Evolutionary conservation across 2,113 vertebrate genomes (phyloP), one percentile per base, ranked within the genome.

Genomic region (Sigmodon hispidus): DNA sequence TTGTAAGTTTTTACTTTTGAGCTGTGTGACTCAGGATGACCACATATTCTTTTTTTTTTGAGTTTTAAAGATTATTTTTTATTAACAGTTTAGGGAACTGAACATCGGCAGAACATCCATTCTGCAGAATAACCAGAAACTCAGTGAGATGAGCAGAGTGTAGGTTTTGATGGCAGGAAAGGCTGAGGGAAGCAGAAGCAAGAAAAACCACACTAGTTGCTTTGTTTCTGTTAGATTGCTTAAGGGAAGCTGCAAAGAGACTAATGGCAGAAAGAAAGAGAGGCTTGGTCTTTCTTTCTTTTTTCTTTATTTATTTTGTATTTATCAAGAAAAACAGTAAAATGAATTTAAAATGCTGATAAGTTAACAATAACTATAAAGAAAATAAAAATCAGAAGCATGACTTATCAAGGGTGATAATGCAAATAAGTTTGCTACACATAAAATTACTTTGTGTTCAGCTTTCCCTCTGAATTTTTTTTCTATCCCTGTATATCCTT

Each of bases 21-120:
- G 4, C 7, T 70, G 0, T 94, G 40, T 52, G 11, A 86, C 16
- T 31, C 45, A 81, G 63, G 59, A 52, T 67, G 75, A 61, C 29
- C 12, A 77, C 6, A 12, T 63, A 29, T 84, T 89, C 4, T 86
- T 93, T n/a, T n/a, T n/a, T n/a, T n/a, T n/a, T 70, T 70, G 63
- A 63, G n/a, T 83, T 92, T 81, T 73, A 55, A 88, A 81, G 75
- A 31, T 83, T 36, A 73, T 72, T 45, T 81, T 52, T 81, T 88
- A 45, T 80, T 73, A n/a, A n/a, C 21, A 16, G n/a, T 80, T 80
- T n/a, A 45, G n/a, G 7, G 7, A 73, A 57, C 22, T 12, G 26
- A 61, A 67, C 5, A 72, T 7, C n/a, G n/a, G n/a, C n/a, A n/a
- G n/a, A n/a, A n/a, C 36, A 81, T 80, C 15, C 36, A 31, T 40